Conservation (phyloP, 2,797 vertebrate species). For the Pitangus sulphuratus region DNA sequence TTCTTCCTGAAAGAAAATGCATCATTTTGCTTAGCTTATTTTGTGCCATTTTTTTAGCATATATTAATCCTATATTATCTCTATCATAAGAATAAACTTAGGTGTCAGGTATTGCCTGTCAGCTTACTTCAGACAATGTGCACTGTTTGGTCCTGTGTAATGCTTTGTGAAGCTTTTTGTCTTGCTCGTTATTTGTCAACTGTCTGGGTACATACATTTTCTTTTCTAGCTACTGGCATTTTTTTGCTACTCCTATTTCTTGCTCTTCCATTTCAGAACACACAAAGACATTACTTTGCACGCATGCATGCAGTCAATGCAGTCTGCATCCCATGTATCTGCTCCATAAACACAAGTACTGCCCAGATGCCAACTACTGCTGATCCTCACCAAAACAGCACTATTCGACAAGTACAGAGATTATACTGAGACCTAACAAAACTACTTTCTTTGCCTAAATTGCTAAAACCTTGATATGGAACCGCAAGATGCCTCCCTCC, state of each 20-base stretch:
- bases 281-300: neutral
- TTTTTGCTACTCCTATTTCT: neutral
- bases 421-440: neutral
- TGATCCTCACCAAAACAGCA: neutral
- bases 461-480: neutral
- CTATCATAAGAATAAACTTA: neutral
- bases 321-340: neutral
- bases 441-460: neutral
- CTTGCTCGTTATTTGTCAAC: neutral
- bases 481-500: neutral
- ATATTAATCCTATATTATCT: neutral
- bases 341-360: neutral
- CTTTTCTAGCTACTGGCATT: neutral
- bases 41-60: neutral
- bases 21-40: neutral
- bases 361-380: neutral
- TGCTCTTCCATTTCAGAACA: neutral
- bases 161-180: neutral
- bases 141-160: neutral
- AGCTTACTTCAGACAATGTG: neutral
- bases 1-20: neutral
- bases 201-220: neutral
- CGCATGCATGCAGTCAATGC: neutral
- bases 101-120: neutral
- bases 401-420: neutral